Evolutionary conservation across 2,797 vertebrate species (phyloP), one percentile per base, ranked within the genome.

Genomic region (Lacerta bilineata): DNA sequence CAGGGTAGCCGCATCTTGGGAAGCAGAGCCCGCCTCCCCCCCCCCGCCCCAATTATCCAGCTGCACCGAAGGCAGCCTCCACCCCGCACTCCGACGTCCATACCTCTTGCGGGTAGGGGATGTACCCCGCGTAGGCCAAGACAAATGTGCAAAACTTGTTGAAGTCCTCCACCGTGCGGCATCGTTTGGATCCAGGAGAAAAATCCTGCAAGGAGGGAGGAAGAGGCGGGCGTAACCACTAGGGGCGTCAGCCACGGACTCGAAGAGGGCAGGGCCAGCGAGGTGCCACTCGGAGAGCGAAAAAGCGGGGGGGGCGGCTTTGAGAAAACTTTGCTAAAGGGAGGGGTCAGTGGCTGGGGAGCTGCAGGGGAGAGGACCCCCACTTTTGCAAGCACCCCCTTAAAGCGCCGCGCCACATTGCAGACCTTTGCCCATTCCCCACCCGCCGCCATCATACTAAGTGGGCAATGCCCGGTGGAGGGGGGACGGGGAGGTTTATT

Each of bases 111-210:
- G 98, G 98, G 85, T 98, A 98, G 3, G 99, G 99, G 95, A 98
- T 99, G 96, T 99, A 99, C 2, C 98, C 98, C 3, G 99, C 99
- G 87, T 99, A 99, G 50, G 98, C 98, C 97, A 99, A 93, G 61
- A 99, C 99, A 90, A 99, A 99, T 85, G 98, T 99, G 95, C 99
- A 99, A 96, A 99, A 99, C 95, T 98, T 98, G 96, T 99, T 99
- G 95, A 99, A 99, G 93, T 99, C 99, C 90, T 99, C 99, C 43
- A 99, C 98, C 0, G 99, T 99, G 87, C 98, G 96, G 92, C 97
- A 97, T 91, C 97, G 97, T 95, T 96, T 97, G 91, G 89, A 93
- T 36, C 93, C 83, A 8, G 96, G 95, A n/a, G 96, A 95, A 86
- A 96, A 96, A 27, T 96, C 96, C 96, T 96, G 94, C 78, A 18